phyloP scores from a whole-genome alignment of 2,797 vertebrate genomes.

The Euthynnus affinis region DNA sequence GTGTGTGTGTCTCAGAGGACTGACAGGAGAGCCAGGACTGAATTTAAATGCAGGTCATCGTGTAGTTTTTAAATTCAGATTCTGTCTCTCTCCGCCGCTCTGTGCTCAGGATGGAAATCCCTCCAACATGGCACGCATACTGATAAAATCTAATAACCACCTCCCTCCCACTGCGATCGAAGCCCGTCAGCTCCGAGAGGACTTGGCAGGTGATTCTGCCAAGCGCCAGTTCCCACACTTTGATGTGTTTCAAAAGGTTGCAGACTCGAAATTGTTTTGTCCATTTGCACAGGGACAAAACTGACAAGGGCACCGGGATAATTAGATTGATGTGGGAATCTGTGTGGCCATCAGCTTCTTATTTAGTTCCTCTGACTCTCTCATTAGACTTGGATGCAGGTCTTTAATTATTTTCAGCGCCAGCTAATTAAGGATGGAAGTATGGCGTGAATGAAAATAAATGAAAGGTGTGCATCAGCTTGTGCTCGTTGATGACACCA shows the following conservation, averaged over 20 bases:
- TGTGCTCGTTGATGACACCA: constrained; percentile 40
- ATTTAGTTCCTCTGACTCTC: constrained; percentile 69
- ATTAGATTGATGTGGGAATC: constrained; percentile 73
- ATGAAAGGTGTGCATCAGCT: constrained; percentile 60
- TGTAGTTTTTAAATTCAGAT: constrained; percentile 49
- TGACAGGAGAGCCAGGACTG: constrained; percentile 25
- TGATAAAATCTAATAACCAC: constrained; percentile 50
- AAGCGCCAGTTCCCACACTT: constrained; percentile 28
- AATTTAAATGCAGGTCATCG: constrained; percentile 61
- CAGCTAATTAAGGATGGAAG: constrained; percentile 71
- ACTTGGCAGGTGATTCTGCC: constrained; percentile 36
- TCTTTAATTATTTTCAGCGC: constrained; percentile 72
- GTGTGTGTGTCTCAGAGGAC: constrained; percentile 35
- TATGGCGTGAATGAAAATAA: constrained; percentile 56
- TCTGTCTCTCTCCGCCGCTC: constrained; percentile 28
- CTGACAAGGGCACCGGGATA: constrained; percentile 66
- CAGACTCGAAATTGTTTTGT: constrained; percentile 46
- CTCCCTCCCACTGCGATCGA: constrained; percentile 21
- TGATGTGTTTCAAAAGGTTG: constrained; percentile 40
- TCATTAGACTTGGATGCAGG: constrained; percentile 66
- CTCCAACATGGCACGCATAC: constrained; percentile 45
- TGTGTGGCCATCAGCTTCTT: constrained; percentile 60
- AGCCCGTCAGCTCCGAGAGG: constrained; percentile 11
- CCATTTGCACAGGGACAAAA: constrained; percentile 38
- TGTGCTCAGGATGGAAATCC: constrained; percentile 57